Base-by-base conservation (phyloP, 2,113 vertebrate species). In the Patagioenas fasciata region DNA sequence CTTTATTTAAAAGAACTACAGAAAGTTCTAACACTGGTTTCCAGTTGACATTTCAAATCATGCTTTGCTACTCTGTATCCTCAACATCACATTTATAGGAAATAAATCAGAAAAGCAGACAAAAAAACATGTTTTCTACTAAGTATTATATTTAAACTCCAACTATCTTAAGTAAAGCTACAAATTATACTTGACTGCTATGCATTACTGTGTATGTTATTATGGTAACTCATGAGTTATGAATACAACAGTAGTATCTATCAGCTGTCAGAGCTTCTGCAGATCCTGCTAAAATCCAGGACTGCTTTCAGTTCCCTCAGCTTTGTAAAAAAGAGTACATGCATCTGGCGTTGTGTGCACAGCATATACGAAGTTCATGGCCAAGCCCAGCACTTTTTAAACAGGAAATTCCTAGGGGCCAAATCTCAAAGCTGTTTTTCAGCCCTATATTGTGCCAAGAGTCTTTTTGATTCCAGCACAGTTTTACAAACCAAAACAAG, bases 351-450 rank as follows among this genome's bases (percentile, higher is more conserved):
- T 10, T 72, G 50, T 54, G 89, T 34, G 47, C 0, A 0, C 25
- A 58, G 48, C 87, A 62, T 65, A 53, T 53, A 89, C 0, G 3
- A 82, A 89, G 81, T 88, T 93, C 89, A 85, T 82, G 89, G 94
- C 81, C 95, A 96, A 95, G 60, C 88, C 87, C 74, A 82, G 91
- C 31, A 70, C 57, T 96, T 86, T 83, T 96, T 90, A 96, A 89
- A 89, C 94, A 96, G 93, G 94, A 96, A 96, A 97, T 95, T 96
- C 91, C 87, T 47, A 80, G 66, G 15, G 93, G 87, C 89, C 81
- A 95, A 94, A 95, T 92, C 91, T 93, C 84, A 91, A 95, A 72
- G 84, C 24, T 65, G 60, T 74, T 96, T 79, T 89, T 93, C 73
- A 93, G 75, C 10, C 58, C 62, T 72, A 11, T 62, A 36, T 58